These are phyloP conservation scores for Acanthosepion lycidas DNA, from an alignment of 2,888 invertebrate species.

Conservation along the genomic window DNA sequence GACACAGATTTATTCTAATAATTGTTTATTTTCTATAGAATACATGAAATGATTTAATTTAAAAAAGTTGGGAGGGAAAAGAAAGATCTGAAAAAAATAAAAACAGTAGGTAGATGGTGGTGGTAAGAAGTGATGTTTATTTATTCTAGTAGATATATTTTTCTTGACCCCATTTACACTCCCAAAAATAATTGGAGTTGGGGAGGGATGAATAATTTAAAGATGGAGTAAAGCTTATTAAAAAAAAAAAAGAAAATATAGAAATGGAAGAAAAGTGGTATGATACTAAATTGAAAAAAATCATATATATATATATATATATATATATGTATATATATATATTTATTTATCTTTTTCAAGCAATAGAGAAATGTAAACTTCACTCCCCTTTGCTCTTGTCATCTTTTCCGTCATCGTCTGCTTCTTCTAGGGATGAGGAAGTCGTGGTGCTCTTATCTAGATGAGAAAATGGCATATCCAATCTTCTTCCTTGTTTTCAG, in stretches of 20 bases:
- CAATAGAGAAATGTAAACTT: neutral
- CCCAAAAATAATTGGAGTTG: constrained; percentile 21
- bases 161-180: neutral
- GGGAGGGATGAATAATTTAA: neutral
- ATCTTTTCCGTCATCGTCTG: neutral
- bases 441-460: neutral
- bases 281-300: neutral
- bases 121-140: neutral
- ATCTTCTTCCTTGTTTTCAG: constrained; percentile 11
- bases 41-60: neutral
- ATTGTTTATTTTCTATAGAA: neutral
- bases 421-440: neutral
- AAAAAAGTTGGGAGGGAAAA: neutral
- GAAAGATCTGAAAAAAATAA: neutral
- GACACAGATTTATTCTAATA: neutral
- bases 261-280: neutral
- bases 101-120: neutral
- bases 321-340: no score
- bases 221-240: neutral
- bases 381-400: neutral
- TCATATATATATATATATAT: neutral
- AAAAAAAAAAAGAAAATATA: neutral
- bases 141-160: neutral
- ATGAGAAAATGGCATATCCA: constrained; percentile 33
- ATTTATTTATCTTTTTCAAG: neutral